Base-by-base conservation (phyloP, 2,888 invertebrate species). In the Calameuta idolon region DNA sequence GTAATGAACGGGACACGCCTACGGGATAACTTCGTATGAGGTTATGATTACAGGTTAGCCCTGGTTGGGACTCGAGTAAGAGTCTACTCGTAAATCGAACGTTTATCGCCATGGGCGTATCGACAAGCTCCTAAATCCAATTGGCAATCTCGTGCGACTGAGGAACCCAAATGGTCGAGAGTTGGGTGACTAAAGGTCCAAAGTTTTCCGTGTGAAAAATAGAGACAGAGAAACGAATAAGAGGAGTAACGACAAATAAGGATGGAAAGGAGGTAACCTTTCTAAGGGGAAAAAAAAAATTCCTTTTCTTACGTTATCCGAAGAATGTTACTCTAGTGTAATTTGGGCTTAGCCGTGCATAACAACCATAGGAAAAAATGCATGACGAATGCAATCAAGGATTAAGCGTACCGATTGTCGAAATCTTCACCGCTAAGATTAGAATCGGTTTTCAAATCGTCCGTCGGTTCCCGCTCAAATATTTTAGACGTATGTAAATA, bases 11-110 rank as follows among this genome's bases (percentile, higher is more conserved):
- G 77, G 75, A 77, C 87, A 88, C 87, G 87, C 88, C 89, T 81
- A 86, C 81, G 81, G 79, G 84, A 83, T 87, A 87, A 88, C 87
- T 84, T 84, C 82, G 83, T 81, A 80, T 81, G 71, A 83, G 82
- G 55, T 82, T 83, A 79, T 86, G 84, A 86, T 84, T 84, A 85
- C 83, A 75, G 82, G 81, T 84, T 85, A 79, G 55, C 23, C 23
- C 55, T 55, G 55, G 55, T 55, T 55, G 55, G 55, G 55, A 55
- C 55, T 55, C 55, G 55, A 55, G 55, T 55, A 55, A 55, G 55
- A 55, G 55, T 55, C 55, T 55, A 55, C 55, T 55, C 55, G 55
- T 55, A 55, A 55, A 55, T 55, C 55, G 55, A 23, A 15, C 55
- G 55, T 55, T 55, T 55, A 55, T 55, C 55, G 55, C 55, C 55